phyloP scores from a whole-genome alignment of 1,140 invertebrate genomes.

The Caenorhabditis brenneri region DNA sequence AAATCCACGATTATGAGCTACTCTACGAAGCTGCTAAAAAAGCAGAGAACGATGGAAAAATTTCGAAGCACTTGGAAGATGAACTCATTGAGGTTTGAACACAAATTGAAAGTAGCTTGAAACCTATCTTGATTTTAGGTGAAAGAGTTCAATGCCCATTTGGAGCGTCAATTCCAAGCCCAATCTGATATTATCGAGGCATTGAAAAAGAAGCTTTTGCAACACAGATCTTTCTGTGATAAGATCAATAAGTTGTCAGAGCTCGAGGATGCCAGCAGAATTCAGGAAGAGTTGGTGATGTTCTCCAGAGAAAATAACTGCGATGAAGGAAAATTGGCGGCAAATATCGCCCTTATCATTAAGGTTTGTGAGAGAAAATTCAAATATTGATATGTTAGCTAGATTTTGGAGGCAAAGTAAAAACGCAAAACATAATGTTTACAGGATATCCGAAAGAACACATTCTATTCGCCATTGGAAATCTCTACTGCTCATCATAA shows the following conservation, averaged over 20 bases:
- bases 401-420: too few relatives aligned
- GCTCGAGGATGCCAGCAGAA: slow-evolving; percentile 32
- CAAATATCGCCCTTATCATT: slow-evolving; percentile 38
- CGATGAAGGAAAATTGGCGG: slow-evolving; percentile 26
- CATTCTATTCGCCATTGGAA: slow-evolving; percentile 46
- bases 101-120: not conserved
- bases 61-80: slow-evolving; percentile 48
- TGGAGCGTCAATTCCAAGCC: slow-evolving; percentile 64
- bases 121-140: slow-evolving; percentile 49
- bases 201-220: slow-evolving; percentile 59
- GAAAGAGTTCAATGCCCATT: slow-evolving; percentile 61
- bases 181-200: slow-evolving; percentile 67
- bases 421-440: not conserved
- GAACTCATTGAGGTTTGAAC: slow-evolving; percentile 50
- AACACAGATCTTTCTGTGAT: slow-evolving; percentile 43
- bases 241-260: slow-evolving; percentile 39
- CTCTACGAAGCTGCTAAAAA: slow-evolving; percentile 49
- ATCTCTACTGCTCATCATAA: slow-evolving; percentile 51
- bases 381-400: not conserved
- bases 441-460: slow-evolving; percentile 19
- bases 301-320: slow-evolving; percentile 34
- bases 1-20: slow-evolving; percentile 52
- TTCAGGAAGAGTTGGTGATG: slow-evolving; percentile 5
- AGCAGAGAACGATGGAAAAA: slow-evolving; percentile 15
- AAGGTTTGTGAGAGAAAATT: not conserved